Evolutionary conservation across 2,113 vertebrate genomes (phyloP), one percentile per base, ranked within the genome.

Genomic region (Lates calcarifer): DNA sequence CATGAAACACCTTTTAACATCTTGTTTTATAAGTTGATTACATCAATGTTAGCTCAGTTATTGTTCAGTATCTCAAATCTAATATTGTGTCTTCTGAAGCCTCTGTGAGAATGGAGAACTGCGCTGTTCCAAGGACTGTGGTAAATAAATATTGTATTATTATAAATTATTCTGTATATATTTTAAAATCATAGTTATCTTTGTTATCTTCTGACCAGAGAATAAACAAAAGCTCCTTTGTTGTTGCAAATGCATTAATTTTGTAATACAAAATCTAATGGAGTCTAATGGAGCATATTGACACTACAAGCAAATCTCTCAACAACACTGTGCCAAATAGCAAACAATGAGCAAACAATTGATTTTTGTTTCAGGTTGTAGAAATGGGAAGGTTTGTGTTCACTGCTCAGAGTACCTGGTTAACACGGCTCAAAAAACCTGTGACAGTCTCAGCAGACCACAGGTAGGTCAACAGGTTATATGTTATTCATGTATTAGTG

Each of bases 101-200:
- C 5, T 66, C 33, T 95, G 95, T 87, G 75, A 84, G 66, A 73
- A 94, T 84, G 95, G 94, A 87, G 11, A 81, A 6, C 86, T 94
- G 20, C 8, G 18, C 20, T 95, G 95, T 81, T 82, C 88, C 22
- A 7, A 74, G 7, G 64, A 69, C 9, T 93, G 92, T 73, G 94
- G 94, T 94, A 91, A 93, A 41, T 65, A 78, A 0, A 17, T 14
- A 14, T 1, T 58, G 0, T 35, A 58, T 29, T 9, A 2, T 70
- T 2, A 64, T 47, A 37, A 51, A 43, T 43, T 1, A 35, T 29
- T 33, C 24, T 45, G 8, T 7, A 68, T 31, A 58, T 49, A 45
- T 29, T 26, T 35, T 2, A 61, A 14, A 47, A 5, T 11, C 39
- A 47, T 33, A 33, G 5, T 29, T 28, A 45, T 15, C 41, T 15